Evolutionary conservation across 2,113 vertebrate species (phyloP), one percentile per base, ranked within the genome.

Genomic region (Cisticola juncidis): DNA sequence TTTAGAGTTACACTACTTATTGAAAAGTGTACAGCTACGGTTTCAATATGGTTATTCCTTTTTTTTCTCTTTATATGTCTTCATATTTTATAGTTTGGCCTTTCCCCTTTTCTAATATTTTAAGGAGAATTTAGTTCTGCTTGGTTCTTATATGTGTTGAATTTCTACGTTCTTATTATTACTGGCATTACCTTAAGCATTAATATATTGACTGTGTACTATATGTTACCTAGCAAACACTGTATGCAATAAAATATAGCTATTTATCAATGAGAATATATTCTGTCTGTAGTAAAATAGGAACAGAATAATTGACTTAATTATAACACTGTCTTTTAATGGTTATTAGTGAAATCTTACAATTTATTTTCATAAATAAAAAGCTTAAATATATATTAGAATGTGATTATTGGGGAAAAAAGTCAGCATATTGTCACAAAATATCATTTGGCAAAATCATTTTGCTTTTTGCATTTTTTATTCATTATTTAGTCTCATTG

Each of bases 21-120:
- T 22, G 21, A 76, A 94, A 72, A 0, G 0, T 21, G 25, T 11
- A 42, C 14, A 62, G 10, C 4, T 71, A 33, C n/a, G 65, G 8
- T 12, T 81, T 81, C 29, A 29, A 2, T 29, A 11, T 3, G 3
- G 7, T 33, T 40, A 38, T 68, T 70, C 0, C 25, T 54, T 79
- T 7, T 1, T 13, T 79, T 7, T 1, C 12, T 74, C 11, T 83
- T 56, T 60, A 23, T 22, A 35, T 38, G 5, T 22, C 11, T 58
- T 18, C 40, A 2, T 28, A 6, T 36, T 69, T 62, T 25, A 48
- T 11, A 33, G 12, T 25, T 16, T 62, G 9, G 4, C 1, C 40
- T 88, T 24, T 29, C 1, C 2, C 6, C 7, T 61, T 9, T 16
- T 87, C 21, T 44, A 42, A 11, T 2, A 0, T 23, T 80, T 82